A percentile compares a stretch with the other conserved stretches of the same genome.
These are phyloP conservation scores for Saccopteryx leptura DNA, from an alignment of 2,113 vertebrate genomes.

Conservation along the genomic window DNA sequence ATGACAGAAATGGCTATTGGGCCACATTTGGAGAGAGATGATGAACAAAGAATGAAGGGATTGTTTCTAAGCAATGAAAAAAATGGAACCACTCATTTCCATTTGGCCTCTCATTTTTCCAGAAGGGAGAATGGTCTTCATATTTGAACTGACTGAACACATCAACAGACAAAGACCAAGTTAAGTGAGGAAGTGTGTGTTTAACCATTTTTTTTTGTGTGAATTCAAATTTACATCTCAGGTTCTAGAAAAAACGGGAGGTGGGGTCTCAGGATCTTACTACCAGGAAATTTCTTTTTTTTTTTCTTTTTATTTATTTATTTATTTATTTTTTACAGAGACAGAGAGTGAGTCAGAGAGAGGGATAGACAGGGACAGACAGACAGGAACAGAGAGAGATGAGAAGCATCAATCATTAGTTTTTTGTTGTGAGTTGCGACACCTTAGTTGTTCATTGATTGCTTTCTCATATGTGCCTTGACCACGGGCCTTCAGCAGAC, in stretches of 20 bases:
- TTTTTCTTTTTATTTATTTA: too few relatives aligned
- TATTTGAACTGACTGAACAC: background rate
- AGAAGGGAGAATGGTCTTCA: background rate
- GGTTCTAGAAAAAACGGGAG: background rate
- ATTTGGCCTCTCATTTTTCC: background rate
- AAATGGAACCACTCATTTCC: background rate
- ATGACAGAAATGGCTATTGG: background rate
- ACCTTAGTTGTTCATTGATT: too few relatives aligned
- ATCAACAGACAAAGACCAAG: background rate
- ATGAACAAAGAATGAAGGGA: background rate
- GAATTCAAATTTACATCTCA: background rate
- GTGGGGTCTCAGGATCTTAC: background rate
- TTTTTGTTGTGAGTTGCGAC: too few relatives aligned
- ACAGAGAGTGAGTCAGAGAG: too few relatives aligned
- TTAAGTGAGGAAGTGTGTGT: background rate
- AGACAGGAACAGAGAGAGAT: too few relatives aligned
- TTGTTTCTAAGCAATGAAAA: background rate
- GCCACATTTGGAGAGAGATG: background rate
- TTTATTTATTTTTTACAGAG: too few relatives aligned
- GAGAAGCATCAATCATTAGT: too few relatives aligned
- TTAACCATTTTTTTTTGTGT: background rate
- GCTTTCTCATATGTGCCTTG: too few relatives aligned
- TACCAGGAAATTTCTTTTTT: background rate
- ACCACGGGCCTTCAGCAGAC: too few relatives aligned
- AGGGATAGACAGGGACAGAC: too few relatives aligned